Percentiles rank a stretch among this genome's conserved stretches.
Evolutionary conservation across 2,888 invertebrate genomes (phyloP).

Genomic region (Linyphia triangularis): DNA sequence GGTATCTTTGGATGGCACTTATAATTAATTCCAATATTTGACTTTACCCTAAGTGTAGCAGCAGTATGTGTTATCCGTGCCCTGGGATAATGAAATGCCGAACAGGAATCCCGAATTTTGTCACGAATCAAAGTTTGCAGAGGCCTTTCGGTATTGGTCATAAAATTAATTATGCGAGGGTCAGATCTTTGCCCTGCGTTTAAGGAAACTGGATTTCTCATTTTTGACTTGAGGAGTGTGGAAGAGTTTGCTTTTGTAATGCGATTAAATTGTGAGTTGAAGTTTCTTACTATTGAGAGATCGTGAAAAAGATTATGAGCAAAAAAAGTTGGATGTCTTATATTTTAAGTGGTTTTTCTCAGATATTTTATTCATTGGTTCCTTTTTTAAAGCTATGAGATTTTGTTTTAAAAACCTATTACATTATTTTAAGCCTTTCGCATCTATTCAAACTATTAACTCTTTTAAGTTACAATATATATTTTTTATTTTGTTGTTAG

Average conservation of each 20-base stretch:
- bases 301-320: too few species aligned
- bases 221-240: background rate
- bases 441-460: too few species aligned
- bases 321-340: too few species aligned
- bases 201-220: background rate
- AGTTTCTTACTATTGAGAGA: too few species aligned
- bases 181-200: background rate
- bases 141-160: slow-evolving; percentile 54
- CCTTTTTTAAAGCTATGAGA: too few species aligned
- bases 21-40: slow-evolving; percentile 73
- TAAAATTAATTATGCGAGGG: slow-evolving; percentile 60
- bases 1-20: slow-evolving; percentile 9
- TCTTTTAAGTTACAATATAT: too few species aligned
- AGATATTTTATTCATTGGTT: too few species aligned
- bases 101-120: slow-evolving; percentile 57
- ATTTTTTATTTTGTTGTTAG: too few species aligned
- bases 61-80: slow-evolving; percentile 41
- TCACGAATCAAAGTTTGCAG: slow-evolving; percentile 68
- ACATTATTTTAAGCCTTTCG: too few species aligned
- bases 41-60: slow-evolving; percentile 57
- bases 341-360: too few species aligned
- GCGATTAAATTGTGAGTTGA: background rate
- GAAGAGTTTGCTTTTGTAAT: background rate
- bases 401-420: too few species aligned
- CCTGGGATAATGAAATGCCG: slow-evolving; percentile 57